Evolutionary conservation across 2,113 vertebrate species (phyloP).

Genomic region (Turnix velox): DNA sequence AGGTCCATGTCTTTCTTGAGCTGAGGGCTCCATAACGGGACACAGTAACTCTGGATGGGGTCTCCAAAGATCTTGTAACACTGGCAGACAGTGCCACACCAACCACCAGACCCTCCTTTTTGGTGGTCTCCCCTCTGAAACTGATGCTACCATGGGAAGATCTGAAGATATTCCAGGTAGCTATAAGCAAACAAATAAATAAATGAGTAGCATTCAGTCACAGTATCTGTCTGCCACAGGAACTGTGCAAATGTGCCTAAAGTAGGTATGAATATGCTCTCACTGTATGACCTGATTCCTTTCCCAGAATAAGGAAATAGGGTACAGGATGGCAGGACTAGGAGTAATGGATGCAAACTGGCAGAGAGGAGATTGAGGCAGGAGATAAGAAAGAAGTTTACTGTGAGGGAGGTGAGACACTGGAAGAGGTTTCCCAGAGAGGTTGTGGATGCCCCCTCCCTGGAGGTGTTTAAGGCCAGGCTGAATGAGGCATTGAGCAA

Average conservation of each 20-base stretch:
- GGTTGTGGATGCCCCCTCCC: too few species aligned
- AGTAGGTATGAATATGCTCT: background rate
- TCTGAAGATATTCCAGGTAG: background rate
- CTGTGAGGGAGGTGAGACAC: too few species aligned
- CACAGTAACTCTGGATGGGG: too few species aligned
- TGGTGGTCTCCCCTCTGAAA: background rate
- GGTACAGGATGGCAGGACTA: too few species aligned
- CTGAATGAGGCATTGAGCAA: too few species aligned
- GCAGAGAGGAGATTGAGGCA: too few species aligned
- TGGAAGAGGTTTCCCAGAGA: too few species aligned
- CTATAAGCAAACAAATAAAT: background rate
- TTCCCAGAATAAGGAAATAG: background rate
- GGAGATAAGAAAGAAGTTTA: too few species aligned
- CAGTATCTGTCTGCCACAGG: background rate
- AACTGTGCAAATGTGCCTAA: background rate
- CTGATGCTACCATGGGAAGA: rapidly evolving
- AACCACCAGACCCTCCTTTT: background rate
- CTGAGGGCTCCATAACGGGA: too few species aligned
- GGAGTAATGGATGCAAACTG: too few species aligned
- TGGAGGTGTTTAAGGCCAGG: too few species aligned
- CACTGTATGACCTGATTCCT: background rate
- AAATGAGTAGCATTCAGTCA: background rate
- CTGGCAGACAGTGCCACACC: background rate
- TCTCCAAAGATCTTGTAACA: background rate
- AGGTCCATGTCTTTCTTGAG: too few species aligned